Evolutionary conservation across 2,888 invertebrate genomes (phyloP).

Genomic region (Vannuccia rotundouncinata): DNA sequence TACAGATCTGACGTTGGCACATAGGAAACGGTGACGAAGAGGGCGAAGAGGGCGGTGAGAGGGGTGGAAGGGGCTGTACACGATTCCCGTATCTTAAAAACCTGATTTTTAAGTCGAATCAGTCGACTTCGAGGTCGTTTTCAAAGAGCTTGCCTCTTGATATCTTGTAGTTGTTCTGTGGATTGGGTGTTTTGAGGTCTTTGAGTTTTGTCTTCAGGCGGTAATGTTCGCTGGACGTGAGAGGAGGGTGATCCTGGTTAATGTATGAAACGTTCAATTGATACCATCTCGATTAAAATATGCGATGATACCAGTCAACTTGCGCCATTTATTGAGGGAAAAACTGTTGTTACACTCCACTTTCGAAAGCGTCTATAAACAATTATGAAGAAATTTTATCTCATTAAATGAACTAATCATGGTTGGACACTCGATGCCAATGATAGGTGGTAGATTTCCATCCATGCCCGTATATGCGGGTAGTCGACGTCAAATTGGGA

Average conservation of each 20-base stretch:
- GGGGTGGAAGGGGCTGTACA: not conserved
- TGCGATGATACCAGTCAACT: no score
- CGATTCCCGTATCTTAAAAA: not conserved
- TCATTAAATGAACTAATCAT: no score
- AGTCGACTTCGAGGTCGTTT: not conserved
- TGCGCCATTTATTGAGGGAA: no score
- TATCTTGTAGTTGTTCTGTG: not conserved
- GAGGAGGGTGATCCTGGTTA: not conserved
- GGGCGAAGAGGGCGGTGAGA: not conserved
- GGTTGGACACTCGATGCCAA: no score
- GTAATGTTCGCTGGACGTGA: not conserved
- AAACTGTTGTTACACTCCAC: no score
- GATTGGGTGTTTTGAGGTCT: constrained; percentile 1
- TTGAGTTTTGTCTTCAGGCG: not conserved
- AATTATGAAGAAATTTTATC: no score
- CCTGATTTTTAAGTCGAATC: not conserved
- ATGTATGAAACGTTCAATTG: no score
- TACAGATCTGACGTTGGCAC: not conserved
- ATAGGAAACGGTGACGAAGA: not conserved
- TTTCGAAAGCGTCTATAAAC: no score
- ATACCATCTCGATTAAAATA: no score
- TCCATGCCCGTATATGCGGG: no score
- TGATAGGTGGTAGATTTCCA: no score
- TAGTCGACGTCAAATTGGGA: no score
- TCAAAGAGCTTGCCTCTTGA: not conserved